Evolutionary conservation across 2,888 invertebrate genomes (phyloP).

Genomic region (Automeris io): DNA sequence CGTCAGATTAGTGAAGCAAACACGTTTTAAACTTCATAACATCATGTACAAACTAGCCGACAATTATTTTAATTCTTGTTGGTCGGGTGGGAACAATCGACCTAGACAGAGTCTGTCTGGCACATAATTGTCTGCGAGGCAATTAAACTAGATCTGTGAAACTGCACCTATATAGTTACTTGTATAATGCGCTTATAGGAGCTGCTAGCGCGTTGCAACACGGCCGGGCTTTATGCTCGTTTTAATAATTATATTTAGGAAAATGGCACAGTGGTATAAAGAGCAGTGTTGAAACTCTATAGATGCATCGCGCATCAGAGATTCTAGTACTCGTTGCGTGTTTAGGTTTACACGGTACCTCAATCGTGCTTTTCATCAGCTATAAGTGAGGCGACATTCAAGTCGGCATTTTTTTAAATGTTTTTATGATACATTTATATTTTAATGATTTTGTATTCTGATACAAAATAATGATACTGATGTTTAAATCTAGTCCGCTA

Average conservation of each 20-base stretch:
- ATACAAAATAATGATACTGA: no score
- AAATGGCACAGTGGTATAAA: no score
- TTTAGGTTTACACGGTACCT: no score
- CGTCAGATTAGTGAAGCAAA: slow-evolving; percentile 1
- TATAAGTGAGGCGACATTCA: no score
- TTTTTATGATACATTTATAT: no score
- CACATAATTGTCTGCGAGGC: slow-evolving; percentile 58
- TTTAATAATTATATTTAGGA: background rate
- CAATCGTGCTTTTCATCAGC: no score
- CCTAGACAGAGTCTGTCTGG: slow-evolving; percentile 64
- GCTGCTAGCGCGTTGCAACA: slow-evolving; percentile 4
- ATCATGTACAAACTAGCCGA: slow-evolving; percentile 10
- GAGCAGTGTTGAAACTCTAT: no score
- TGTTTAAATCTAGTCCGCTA: no score
- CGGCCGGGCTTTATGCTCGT: background rate
- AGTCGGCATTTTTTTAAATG: no score
- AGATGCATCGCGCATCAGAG: no score
- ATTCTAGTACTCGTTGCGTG: no score
- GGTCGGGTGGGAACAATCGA: slow-evolving; percentile 47
- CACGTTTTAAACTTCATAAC: slow-evolving; percentile 3
- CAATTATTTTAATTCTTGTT: slow-evolving; percentile 32
- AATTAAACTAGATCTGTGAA: slow-evolving; percentile 53
- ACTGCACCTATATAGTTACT: slow-evolving; percentile 27
- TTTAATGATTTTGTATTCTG: no score
- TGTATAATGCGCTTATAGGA: slow-evolving; percentile 13